A percentile compares a stretch with the other conserved stretches of the same genome.
These are phyloP conservation scores for Neodiprion virginianus DNA, from an alignment of 1,140 invertebrate genomes.

Conservation along the genomic window DNA sequence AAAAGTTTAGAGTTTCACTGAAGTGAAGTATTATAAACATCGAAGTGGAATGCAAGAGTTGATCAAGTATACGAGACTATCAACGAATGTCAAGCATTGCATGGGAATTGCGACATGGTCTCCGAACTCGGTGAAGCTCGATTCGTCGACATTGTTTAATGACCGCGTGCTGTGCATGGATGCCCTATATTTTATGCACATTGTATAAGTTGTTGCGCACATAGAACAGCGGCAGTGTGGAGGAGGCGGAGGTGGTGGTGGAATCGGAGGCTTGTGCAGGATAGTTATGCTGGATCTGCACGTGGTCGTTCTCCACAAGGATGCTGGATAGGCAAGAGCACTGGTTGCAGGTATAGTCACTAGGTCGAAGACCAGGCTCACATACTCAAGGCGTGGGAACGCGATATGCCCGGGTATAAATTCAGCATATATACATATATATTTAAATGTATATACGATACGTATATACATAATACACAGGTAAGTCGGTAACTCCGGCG, in stretches of 20 bases:
- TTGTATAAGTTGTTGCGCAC: conserved; percentile 2
- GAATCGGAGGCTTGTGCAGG: conserved; percentile 9
- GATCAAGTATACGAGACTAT: no score
- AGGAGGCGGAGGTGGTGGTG: conserved; percentile 25
- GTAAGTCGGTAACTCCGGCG: conserved; percentile 1
- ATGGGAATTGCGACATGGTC: no score
- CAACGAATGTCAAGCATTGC: no score
- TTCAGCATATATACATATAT: conserved; percentile 28
- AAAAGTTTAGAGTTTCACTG: no score
- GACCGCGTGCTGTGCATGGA: conserved; percentile 10
- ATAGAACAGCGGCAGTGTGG: conserved; percentile 29
- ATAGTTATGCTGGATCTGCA: conserved; percentile 12
- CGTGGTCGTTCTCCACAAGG: conserved; percentile 19
- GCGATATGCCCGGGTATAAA: conserved; percentile 40
- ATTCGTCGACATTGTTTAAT: background rate
- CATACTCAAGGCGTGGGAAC: conserved; percentile 45
- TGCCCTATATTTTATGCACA: conserved; percentile 35
- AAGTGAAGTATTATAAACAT: no score
- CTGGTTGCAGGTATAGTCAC: conserved; percentile 22
- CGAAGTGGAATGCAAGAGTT: no score
- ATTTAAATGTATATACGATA: conserved; percentile 4
- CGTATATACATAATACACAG: background rate
- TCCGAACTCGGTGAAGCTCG: no score
- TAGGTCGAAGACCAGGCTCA: conserved; percentile 40
- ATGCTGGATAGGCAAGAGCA: conserved; percentile 9